These are phyloP conservation scores for Megalops atlanticus DNA, from an alignment of 2,113 vertebrate genomes.

Conservation along the genomic window DNA sequence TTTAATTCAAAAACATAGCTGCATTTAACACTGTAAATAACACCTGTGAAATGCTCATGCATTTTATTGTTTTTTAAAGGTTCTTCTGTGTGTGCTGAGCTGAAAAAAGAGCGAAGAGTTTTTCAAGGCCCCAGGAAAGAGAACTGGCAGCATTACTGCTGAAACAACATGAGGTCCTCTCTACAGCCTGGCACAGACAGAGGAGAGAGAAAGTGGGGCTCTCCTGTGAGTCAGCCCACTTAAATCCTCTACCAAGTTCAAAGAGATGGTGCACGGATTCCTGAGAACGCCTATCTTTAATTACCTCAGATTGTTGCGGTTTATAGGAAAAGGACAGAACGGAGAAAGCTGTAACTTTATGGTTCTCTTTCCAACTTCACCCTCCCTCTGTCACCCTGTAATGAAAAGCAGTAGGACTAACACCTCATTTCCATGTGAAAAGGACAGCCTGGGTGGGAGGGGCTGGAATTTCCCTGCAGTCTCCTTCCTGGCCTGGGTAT, in stretches of 20 bases:
- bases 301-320: slow-evolving; percentile 43
- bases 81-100: neutral
- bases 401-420: slow-evolving; percentile 71
- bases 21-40: neutral
- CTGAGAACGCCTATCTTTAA: slow-evolving; percentile 57
- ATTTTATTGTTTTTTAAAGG: neutral
- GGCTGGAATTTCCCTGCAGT: neutral
- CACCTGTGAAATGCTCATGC: neutral
- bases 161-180: neutral
- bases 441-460: slow-evolving; percentile 23
- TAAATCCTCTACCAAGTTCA: slow-evolving; percentile 71
- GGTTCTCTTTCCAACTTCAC: slow-evolving; percentile 3
- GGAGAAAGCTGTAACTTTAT: slow-evolving; percentile 12
- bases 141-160: neutral
- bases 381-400: slow-evolving; percentile 67
- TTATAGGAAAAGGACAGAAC: slow-evolving; percentile 6
- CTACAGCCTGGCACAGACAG: neutral
- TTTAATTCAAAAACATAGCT: neutral
- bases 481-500: neutral
- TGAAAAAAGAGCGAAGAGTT: neutral
- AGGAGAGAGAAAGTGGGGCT: slow-evolving; percentile 20
- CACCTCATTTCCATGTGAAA: slow-evolving; percentile 68
- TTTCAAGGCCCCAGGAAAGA: neutral
- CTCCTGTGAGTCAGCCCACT: slow-evolving; percentile 53
- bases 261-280: slow-evolving; percentile 44